These are phyloP conservation scores for Ormyrus pomaceus DNA, from an alignment of 2,888 invertebrate genomes.

Conservation along the genomic window DNA sequence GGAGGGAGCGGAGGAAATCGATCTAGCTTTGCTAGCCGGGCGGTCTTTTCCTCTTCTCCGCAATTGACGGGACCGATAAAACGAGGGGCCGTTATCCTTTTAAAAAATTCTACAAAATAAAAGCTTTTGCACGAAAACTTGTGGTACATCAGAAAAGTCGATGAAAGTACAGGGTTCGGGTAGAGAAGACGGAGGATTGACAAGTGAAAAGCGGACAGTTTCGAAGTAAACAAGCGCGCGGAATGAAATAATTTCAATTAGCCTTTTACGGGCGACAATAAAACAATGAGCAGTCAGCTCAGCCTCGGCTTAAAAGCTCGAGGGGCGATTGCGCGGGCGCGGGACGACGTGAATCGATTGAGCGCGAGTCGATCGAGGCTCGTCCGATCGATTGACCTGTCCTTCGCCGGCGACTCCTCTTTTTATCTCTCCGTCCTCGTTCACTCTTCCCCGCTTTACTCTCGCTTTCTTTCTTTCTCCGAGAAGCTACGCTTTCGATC, in stretches of 20 bases:
- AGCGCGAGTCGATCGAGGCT: conserved; percentile 36
- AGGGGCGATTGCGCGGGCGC: too few species aligned
- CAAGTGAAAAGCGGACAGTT: background rate
- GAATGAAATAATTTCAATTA: conserved; percentile 36
- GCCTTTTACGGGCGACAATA: conserved; percentile 6
- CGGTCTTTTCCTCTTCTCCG: background rate
- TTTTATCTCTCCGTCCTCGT: background rate
- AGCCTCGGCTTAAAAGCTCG: background rate
- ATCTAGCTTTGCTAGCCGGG: background rate
- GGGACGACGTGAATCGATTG: conserved; percentile 46
- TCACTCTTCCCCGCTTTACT: background rate
- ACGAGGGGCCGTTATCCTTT: too few species aligned
- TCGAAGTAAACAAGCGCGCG: background rate
- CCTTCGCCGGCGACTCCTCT: background rate
- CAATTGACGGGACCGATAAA: background rate
- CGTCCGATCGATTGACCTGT: conserved; percentile 49
- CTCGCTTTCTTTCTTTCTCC: conserved; percentile 9
- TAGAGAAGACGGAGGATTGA: background rate
- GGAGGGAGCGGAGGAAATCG: background rate
- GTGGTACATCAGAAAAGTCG: too few species aligned
- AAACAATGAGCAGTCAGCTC: conserved; percentile 23
- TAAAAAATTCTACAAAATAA: too few species aligned
- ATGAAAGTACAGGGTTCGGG: background rate
- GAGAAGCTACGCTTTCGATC: background rate
- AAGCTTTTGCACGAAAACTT: too few species aligned